Percentiles rank a stretch among this genome's conserved stretches.
These are phyloP conservation scores for Lomographa bimaculata DNA, from an alignment of 2,888 invertebrate species.

Conservation along the genomic window DNA sequence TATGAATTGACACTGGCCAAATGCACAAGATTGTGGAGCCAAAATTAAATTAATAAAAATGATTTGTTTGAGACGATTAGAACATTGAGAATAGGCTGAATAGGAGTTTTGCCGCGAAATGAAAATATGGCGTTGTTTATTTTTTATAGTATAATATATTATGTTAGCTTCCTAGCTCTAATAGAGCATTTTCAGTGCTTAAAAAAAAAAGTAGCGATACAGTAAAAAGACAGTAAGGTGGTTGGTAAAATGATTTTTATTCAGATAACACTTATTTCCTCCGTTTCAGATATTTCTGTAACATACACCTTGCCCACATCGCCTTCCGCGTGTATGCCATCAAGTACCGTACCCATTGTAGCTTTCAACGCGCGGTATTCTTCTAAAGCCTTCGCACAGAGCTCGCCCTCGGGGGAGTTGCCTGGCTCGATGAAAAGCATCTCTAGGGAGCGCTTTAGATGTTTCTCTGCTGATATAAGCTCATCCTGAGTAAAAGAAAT, in stretches of 20 bases:
- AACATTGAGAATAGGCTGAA: no score
- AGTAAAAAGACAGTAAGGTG: background rate
- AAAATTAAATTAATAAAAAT: no score
- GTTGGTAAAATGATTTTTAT: slow-evolving; percentile 7
- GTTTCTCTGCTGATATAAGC: slow-evolving; percentile 81
- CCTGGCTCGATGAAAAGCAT: slow-evolving; percentile 89
- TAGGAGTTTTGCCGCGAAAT: no score
- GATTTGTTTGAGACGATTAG: no score
- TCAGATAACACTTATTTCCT: slow-evolving; percentile 22
- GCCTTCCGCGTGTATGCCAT: slow-evolving; percentile 61
- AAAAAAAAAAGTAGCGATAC: no score
- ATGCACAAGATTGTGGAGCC: no score
- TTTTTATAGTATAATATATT: no score
- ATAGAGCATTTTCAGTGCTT: no score
- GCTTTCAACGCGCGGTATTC: slow-evolving; percentile 84
- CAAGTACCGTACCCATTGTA: slow-evolving; percentile 66
- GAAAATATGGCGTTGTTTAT: no score
- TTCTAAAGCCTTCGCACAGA: slow-evolving; percentile 87
- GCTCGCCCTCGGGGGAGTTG: slow-evolving; percentile 88
- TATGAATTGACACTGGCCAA: no score
- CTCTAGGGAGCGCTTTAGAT: slow-evolving; percentile 84
- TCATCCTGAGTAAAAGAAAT: slow-evolving; percentile 60
- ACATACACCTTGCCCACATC: slow-evolving; percentile 58
- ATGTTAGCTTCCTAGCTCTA: no score
- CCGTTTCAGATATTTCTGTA: slow-evolving; percentile 26